Conservation (phyloP, 2,113 vertebrate species). For the Gallinago undulata region DNA sequence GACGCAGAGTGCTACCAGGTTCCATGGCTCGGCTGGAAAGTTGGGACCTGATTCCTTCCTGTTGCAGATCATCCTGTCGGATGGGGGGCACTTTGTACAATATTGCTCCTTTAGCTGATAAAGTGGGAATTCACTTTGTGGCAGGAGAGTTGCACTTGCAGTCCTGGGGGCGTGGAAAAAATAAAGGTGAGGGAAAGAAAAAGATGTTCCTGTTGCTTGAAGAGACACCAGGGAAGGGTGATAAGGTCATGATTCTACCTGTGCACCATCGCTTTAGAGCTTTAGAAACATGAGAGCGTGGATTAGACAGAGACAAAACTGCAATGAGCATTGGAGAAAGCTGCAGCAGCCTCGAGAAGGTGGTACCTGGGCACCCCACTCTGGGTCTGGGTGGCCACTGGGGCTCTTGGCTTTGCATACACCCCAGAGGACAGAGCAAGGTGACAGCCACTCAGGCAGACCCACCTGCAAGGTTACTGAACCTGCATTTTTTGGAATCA, state of each 20-base stretch:
- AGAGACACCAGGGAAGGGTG: rapidly evolving
- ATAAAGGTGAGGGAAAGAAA: neutral
- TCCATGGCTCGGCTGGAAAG: neutral
- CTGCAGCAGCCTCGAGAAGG: rapidly evolving
- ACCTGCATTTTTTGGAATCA: neutral
- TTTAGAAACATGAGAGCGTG: neutral
- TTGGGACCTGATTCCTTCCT: neutral
- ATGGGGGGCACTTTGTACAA: neutral
- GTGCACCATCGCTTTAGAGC: neutral
- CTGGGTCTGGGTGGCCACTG: neutral
- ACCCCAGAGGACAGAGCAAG: neutral
- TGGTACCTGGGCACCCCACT: neutral
- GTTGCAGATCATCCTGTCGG: neutral
- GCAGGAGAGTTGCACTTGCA: neutral
- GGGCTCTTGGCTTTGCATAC: neutral
- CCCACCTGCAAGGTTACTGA: neutral
- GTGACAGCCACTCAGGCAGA: neutral
- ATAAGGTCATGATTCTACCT: neutral
- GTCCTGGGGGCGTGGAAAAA: neutral
- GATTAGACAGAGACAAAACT: neutral
- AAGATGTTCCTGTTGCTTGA: neutral
- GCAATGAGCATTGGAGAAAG: neutral
- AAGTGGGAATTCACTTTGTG: neutral
- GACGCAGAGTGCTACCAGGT: neutral
- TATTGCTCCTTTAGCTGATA: neutral